Conservation (phyloP, 2,113 vertebrate species). For the Pterophyllum scalare region DNA sequence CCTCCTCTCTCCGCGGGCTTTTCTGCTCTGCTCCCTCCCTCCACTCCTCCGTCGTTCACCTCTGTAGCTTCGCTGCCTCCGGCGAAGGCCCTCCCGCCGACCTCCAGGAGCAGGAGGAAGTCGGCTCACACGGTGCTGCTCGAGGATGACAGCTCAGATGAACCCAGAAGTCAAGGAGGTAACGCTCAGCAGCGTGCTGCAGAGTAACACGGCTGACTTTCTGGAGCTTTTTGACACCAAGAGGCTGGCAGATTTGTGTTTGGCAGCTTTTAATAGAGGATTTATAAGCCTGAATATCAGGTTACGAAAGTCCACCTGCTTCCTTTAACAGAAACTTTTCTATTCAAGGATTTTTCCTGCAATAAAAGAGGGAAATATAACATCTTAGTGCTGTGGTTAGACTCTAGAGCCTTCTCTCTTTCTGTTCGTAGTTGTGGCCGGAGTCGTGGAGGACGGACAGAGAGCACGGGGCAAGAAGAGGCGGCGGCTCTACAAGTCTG, state of each 20-base stretch:
- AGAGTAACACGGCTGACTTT: fast-evolving
- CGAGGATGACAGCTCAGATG: slow-evolving; percentile 85
- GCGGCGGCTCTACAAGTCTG: slow-evolving; percentile 80
- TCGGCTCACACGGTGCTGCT: slow-evolving; percentile 87
- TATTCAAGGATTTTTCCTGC: fast-evolving
- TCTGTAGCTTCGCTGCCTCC: background rate
- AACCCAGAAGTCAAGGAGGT: slow-evolving; percentile 63
- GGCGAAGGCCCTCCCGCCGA: slow-evolving; percentile 51
- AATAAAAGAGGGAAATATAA: fast-evolving
- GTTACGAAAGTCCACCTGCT: fast-evolving
- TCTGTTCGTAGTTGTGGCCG: slow-evolving; percentile 16
- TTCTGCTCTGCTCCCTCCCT: slow-evolving; percentile 63
- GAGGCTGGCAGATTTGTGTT: background rate
- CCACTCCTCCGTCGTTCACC: slow-evolving; percentile 64
- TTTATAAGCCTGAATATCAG: background rate
- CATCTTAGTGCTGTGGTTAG: fast-evolving
- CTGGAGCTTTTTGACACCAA: background rate
- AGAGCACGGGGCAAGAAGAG: slow-evolving; percentile 70
- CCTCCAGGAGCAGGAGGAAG: slow-evolving; percentile 84
- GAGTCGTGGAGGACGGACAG: slow-evolving; percentile 49
- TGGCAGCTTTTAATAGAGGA: background rate
- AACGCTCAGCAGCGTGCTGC: background rate
- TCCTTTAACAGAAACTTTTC: fast-evolving
- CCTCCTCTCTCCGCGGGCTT: slow-evolving; percentile 27
- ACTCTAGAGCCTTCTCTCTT: too few species aligned